phyloP scores from a whole-genome alignment of 1,140 invertebrate genomes.

The Dolichoris vasculosae region DNA sequence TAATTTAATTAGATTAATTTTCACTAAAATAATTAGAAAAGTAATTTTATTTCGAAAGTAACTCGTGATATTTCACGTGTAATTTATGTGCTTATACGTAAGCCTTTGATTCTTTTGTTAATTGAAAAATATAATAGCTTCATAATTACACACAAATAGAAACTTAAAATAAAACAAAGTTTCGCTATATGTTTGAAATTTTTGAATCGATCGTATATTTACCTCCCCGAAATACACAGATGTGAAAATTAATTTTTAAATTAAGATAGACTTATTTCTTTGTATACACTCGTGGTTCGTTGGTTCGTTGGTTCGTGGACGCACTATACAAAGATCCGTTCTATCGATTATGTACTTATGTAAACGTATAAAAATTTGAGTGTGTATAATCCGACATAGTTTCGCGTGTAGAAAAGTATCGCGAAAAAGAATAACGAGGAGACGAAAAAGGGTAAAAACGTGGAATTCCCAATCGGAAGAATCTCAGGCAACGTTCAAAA shows the following conservation, averaged over 20 bases:
- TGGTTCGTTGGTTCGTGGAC: neutral
- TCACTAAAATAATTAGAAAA: too few relatives aligned
- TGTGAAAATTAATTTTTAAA: neutral
- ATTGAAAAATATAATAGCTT: too few relatives aligned
- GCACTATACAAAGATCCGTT: neutral
- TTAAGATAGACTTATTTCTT: too few relatives aligned
- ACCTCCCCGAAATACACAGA: neutral
- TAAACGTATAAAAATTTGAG: neutral
- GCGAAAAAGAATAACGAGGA: constrained; percentile 5
- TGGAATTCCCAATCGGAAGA: constrained; percentile 35
- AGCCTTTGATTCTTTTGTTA: too few relatives aligned
- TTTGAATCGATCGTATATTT: neutral
- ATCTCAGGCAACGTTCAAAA: neutral
- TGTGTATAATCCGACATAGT: constrained; percentile 7
- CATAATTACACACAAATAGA: too few relatives aligned
- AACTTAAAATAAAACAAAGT: too few relatives aligned
- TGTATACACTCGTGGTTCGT: neutral
- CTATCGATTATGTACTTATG: neutral
- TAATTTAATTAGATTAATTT: too few relatives aligned
- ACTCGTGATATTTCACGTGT: too few relatives aligned
- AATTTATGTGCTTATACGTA: too few relatives aligned
- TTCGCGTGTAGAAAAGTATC: constrained; percentile 27
- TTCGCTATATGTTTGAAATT: too few relatives aligned
- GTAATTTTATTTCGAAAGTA: too few relatives aligned
- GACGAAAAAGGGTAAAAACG: constrained; percentile 40